Percentiles rank a stretch among this genome's conserved stretches.
Conservation (phyloP, 2,113 vertebrate genomes). For the Tetraodon nigroviridis region DNA sequence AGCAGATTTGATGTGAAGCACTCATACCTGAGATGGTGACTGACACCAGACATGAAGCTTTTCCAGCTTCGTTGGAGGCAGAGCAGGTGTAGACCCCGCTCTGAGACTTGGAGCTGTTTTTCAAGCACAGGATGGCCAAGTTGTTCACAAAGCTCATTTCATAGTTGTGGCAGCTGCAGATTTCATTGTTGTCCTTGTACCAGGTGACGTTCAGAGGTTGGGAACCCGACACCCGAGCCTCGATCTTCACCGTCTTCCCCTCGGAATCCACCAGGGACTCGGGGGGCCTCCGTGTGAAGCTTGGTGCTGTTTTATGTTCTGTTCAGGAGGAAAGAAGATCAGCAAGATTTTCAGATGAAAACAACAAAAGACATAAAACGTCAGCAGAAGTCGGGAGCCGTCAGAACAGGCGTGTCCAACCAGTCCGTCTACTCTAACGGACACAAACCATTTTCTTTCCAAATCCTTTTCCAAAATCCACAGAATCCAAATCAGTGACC, state of each 20-base stretch:
- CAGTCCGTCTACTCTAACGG: background rate
- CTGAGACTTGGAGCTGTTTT: slow-evolving; percentile 68
- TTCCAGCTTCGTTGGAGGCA: slow-evolving; percentile 87
- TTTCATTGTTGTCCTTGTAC: slow-evolving; percentile 84
- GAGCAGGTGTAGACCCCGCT: slow-evolving; percentile 83
- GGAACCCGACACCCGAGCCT: slow-evolving; percentile 85
- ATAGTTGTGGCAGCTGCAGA: slow-evolving; percentile 75
- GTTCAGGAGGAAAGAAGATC: slow-evolving; percentile 38
- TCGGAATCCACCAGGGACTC: slow-evolving; percentile 83
- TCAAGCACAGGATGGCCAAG: slow-evolving; percentile 74
- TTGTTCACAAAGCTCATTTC: slow-evolving; percentile 86
- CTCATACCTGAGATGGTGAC: slow-evolving; percentile 83
- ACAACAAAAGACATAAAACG: slow-evolving; percentile 11
- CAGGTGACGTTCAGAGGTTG: slow-evolving; percentile 85
- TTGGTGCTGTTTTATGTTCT: slow-evolving; percentile 87
- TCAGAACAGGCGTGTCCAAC: background rate
- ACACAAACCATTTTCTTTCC: background rate
- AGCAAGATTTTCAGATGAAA: background rate
- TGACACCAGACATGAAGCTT: slow-evolving; percentile 78
- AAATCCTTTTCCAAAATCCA: background rate
- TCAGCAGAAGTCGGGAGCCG: background rate
- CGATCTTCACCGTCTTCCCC: slow-evolving; percentile 85
- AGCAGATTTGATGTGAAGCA: background rate
- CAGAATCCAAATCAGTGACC: background rate
- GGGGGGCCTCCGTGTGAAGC: slow-evolving; percentile 87